phyloP scores from a whole-genome alignment of 2,113 vertebrate species.

The Rana temporaria region DNA sequence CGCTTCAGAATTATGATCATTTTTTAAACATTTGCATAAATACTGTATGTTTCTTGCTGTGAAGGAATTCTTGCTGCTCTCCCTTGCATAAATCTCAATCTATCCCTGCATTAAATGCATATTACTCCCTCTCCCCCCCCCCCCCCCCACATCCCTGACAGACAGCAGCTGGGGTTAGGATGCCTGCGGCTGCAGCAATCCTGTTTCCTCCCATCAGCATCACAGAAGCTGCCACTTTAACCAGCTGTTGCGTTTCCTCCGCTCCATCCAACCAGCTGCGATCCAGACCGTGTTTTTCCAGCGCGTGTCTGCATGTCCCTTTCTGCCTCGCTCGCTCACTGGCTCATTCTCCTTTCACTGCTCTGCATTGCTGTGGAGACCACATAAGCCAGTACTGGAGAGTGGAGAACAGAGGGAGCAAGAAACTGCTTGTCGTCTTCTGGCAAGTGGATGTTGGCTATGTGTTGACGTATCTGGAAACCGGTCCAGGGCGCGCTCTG shows the following conservation, averaged over 20 bases:
- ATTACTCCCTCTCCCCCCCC: not conserved
- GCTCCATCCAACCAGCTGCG: slow-evolving; percentile 53
- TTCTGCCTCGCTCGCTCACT: slow-evolving; percentile 42
- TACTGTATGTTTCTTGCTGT: slow-evolving; percentile 31
- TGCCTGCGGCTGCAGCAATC: slow-evolving; percentile 55
- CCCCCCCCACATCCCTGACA: slow-evolving; percentile 44
- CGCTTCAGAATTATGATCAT: not conserved
- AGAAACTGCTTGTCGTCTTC: not conserved
- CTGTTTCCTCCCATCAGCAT: slow-evolving; percentile 56
- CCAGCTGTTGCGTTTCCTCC: slow-evolving; percentile 57
- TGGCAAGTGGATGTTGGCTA: slow-evolving; percentile 24
- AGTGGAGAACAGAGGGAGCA: not conserved
- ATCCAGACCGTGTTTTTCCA: slow-evolving; percentile 54
- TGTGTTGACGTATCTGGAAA: slow-evolving; percentile 19
- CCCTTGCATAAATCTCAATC: not conserved
- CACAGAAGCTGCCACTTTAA: slow-evolving; percentile 57
- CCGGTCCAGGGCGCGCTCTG: not conserved
- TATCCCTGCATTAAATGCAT: not conserved
- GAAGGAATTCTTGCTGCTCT: slow-evolving; percentile 21
- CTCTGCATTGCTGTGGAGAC: slow-evolving; percentile 57
- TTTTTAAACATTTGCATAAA: slow-evolving; percentile 37
- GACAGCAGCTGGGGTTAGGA: slow-evolving; percentile 54
- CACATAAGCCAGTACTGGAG: slow-evolving; percentile 40
- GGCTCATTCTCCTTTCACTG: slow-evolving; percentile 48
- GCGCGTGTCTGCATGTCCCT: slow-evolving; percentile 53